A percentile compares a stretch with the other conserved stretches of the same genome.
Conservation (phyloP, 2,888 invertebrate genomes). For the Cantharis lateralis region DNA sequence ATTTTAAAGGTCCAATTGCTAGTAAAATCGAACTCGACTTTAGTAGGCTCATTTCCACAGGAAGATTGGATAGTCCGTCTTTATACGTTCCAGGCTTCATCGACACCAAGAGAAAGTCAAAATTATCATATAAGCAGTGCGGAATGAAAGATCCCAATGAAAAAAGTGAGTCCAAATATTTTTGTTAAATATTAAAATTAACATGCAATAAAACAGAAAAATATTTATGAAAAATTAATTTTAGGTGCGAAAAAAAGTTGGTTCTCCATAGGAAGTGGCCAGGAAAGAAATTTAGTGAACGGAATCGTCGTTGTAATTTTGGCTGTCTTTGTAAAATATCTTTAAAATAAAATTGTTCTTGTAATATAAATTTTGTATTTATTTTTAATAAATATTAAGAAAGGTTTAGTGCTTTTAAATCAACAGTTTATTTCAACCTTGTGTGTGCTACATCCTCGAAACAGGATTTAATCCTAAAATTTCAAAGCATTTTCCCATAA, state of each 20-base stretch:
- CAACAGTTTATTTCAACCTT: neutral
- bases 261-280: slow-evolving; percentile 2
- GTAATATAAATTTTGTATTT: neutral
- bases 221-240: neutral
- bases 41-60: slow-evolving; percentile 72
- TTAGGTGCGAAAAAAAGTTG: slow-evolving; percentile 6
- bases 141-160: slow-evolving; percentile 78
- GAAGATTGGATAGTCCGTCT: slow-evolving; percentile 75
- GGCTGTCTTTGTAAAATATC: neutral
- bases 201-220: too few relatives aligned
- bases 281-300: neutral
- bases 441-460: slow-evolving; percentile 81
- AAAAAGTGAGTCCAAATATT: slow-evolving; percentile 50
- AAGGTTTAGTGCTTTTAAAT: neutral
- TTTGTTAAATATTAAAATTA: too few relatives aligned
- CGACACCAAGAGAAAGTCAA: slow-evolving; percentile 70
- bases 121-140: slow-evolving; percentile 76
- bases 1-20: slow-evolving; percentile 84
- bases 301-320: neutral
- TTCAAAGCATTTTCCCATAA: slow-evolving; percentile 86
- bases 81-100: slow-evolving; percentile 78
- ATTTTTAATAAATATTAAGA: neutral
- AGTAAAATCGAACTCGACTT: slow-evolving; percentile 80
- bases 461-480: slow-evolving; percentile 93
- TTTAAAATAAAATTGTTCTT: neutral